These are phyloP conservation scores for Phyllotreta striolata DNA, from an alignment of 2,888 invertebrate genomes.

Conservation along the genomic window DNA sequence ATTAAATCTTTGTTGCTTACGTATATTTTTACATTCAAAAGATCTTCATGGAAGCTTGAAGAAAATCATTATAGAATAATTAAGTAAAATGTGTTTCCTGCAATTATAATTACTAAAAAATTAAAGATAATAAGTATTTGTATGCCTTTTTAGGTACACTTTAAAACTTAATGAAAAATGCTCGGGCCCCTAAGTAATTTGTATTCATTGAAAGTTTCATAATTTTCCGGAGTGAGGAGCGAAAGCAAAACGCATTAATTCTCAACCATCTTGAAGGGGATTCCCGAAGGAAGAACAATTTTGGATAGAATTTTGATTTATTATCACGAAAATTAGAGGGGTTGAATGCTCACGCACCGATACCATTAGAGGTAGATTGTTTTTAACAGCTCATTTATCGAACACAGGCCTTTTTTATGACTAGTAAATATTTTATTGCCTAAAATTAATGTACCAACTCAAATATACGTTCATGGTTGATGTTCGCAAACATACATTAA, in stretches of 20 bases:
- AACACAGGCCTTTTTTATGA: too few relatives aligned
- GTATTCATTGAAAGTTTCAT: slow-evolving; percentile 49
- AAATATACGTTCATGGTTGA: too few relatives aligned
- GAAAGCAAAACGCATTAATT: slow-evolving; percentile 46
- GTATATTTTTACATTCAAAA: neutral
- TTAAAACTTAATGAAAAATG: slow-evolving; percentile 34
- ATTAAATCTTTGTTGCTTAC: neutral
- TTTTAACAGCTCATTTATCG: slow-evolving; percentile 12
- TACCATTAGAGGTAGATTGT: slow-evolving; percentile 15
- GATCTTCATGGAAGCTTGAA: neutral
- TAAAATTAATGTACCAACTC: too few relatives aligned
- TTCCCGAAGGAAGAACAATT: slow-evolving; percentile 45
- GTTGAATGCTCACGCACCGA: slow-evolving; percentile 28
- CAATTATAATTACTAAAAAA: too few relatives aligned
- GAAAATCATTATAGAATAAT: too few relatives aligned
- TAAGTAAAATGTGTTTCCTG: too few relatives aligned
- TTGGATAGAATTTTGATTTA: slow-evolving; percentile 41
- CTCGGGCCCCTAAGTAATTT: slow-evolving; percentile 37
- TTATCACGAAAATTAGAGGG: slow-evolving; percentile 29
- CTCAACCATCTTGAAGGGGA: slow-evolving; percentile 42
- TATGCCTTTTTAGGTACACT: slow-evolving; percentile 9
- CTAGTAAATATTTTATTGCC: too few relatives aligned
- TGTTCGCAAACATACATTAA: too few relatives aligned
- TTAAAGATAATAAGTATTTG: too few relatives aligned
- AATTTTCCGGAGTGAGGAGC: slow-evolving; percentile 43